phyloP scores from a whole-genome alignment of 2,888 invertebrate genomes.

The Chelonus formosanus region DNA sequence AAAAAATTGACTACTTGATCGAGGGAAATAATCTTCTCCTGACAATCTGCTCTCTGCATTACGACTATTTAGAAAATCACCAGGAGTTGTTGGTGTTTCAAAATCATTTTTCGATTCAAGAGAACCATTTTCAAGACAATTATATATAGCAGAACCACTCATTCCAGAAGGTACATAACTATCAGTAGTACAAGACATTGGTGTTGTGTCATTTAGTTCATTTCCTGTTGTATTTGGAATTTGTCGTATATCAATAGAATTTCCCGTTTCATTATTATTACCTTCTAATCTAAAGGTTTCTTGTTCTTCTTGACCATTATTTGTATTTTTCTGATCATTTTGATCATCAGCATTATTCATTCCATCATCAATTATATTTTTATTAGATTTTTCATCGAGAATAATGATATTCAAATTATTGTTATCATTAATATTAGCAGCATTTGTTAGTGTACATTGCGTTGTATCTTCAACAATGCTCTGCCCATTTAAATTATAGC shows the following conservation, averaged over 20 bases:
- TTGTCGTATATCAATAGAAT: background rate
- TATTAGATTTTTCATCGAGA: slow-evolving; percentile 63
- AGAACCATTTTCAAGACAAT: slow-evolving; percentile 47
- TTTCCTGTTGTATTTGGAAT: slow-evolving; percentile 19
- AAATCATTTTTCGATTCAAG: slow-evolving; percentile 44
- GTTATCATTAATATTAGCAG: too few species aligned
- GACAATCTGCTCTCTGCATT: slow-evolving; percentile 18
- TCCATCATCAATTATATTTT: slow-evolving; percentile 58
- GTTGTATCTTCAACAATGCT: background rate
- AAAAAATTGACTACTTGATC: slow-evolving; percentile 36
- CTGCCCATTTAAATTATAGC: background rate
- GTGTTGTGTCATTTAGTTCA: slow-evolving; percentile 45
- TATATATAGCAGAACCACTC: slow-evolving; percentile 46
- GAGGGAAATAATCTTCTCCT: slow-evolving; percentile 35
- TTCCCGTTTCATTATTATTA: background rate
- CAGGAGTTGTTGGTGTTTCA: slow-evolving; percentile 34
- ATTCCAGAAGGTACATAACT: slow-evolving; percentile 52
- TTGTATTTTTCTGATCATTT: slow-evolving; percentile 33
- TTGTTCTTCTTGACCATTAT: background rate
- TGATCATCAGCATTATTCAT: slow-evolving; percentile 34
- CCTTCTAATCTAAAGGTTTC: background rate
- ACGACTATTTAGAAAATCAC: slow-evolving; percentile 30
- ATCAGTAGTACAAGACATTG: slow-evolving; percentile 63
- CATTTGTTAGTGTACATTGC: slow-evolving; percentile 51
- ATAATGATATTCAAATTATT: slow-evolving; percentile 44